Evolutionary conservation across 64 coral and sea anemone genomes (phyloP).

Genomic region (Hydrozoanthus tunicans): DNA sequence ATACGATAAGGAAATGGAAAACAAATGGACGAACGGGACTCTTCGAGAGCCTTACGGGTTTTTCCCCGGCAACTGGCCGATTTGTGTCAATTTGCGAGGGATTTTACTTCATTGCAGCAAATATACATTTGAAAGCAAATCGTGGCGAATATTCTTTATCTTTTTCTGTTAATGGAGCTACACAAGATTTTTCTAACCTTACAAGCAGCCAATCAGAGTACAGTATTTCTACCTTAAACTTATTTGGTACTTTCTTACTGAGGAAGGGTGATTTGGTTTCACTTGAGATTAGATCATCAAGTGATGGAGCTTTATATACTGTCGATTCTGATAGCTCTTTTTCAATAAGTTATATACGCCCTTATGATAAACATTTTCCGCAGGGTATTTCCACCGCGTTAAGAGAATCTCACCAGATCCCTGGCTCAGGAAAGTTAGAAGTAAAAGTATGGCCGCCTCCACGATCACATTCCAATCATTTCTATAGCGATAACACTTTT

Average conservation of each 20-base stretch:
- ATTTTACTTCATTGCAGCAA: constrained; percentile 67
- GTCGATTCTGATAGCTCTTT: constrained; percentile 52
- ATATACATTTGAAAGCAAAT: constrained; percentile 46
- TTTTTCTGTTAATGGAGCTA: constrained; percentile 47
- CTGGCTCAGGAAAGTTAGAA: constrained; percentile 60
- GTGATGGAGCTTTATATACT: background rate
- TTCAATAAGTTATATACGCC: constrained; percentile 45
- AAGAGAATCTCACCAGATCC: constrained; percentile 36
- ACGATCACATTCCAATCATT: constrained; percentile 1
- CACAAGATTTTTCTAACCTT: background rate
- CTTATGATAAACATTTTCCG: constrained; percentile 39
- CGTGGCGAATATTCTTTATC: constrained; percentile 41
- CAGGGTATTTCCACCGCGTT: constrained; percentile 52
- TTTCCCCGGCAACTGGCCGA: constrained; percentile 61
- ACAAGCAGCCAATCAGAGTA: background rate
- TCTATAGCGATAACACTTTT: constrained; percentile 53
- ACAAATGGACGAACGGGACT: constrained; percentile 55
- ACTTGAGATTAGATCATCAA: constrained; percentile 31
- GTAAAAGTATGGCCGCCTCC: constrained; percentile 36
- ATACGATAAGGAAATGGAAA: constrained; percentile 63
- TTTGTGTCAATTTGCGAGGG: constrained; percentile 68
- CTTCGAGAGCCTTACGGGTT: constrained; percentile 56
- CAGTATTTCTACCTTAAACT: constrained; percentile 39
- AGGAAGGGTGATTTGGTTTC: constrained; percentile 53
- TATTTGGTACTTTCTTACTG: constrained; percentile 26